A percentile compares a stretch with the other conserved stretches of the same genome.
Conservation (phyloP, 2,113 vertebrate genomes). For the Cyprinus carpio region DNA sequence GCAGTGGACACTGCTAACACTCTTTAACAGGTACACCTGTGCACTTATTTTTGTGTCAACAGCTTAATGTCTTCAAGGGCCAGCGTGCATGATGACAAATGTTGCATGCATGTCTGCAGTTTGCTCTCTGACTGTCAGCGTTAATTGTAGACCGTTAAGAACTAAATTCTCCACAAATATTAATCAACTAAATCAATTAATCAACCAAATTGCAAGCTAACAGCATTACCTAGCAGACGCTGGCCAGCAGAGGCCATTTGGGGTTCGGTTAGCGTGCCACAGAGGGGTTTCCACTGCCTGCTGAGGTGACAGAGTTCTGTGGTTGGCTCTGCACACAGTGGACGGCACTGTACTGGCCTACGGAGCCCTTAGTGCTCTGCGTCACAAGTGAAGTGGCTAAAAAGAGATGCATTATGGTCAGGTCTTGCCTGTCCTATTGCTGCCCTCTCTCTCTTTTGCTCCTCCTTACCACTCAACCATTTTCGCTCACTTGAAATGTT, state of each 20-base stretch:
- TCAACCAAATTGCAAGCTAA: constrained; percentile 26
- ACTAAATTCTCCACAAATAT: constrained; percentile 18
- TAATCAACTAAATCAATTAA: constrained; percentile 36
- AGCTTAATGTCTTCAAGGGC: neutral
- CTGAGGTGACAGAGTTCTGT: constrained; percentile 70
- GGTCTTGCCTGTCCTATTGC: constrained; percentile 42
- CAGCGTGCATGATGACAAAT: constrained; percentile 11
- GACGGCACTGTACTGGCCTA: constrained; percentile 66
- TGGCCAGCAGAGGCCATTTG: constrained; percentile 4
- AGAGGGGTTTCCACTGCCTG: constrained; percentile 62
- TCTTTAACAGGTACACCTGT: neutral
- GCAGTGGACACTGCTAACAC: neutral
- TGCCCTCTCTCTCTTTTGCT: constrained; percentile 25
- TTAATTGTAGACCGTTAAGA: constrained; percentile 4
- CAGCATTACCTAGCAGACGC: constrained; percentile 2
- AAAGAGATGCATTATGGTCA: constrained; percentile 73
- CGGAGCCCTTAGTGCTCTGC: constrained; percentile 63
- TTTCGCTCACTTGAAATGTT: constrained; percentile 30
- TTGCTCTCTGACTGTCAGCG: neutral
- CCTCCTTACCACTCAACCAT: constrained; percentile 15
- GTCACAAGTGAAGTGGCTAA: constrained; percentile 70
- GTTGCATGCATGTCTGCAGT: neutral
- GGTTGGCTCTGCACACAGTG: constrained; percentile 69
- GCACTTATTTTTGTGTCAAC: constrained; percentile 14
- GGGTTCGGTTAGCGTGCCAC: neutral